Conservation (phyloP, 1,140 invertebrate genomes). For the Aphelenchoides fujianensis region DNA sequence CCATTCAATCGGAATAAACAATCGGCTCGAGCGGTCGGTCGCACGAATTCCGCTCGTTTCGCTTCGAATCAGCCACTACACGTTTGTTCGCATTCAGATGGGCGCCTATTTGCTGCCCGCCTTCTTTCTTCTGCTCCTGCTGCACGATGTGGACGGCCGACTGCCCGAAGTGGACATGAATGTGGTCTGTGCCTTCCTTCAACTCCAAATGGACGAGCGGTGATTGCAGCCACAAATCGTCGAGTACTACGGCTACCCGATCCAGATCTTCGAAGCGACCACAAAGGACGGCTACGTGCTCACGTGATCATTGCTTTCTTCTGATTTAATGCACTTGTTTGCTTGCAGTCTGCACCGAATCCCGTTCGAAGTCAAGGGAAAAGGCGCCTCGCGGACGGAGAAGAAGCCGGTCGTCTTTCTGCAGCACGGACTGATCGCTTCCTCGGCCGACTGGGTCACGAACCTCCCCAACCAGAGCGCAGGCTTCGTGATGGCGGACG, state of each 20-base stretch:
- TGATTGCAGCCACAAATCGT: conserved; percentile 45
- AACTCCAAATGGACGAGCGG: neutral
- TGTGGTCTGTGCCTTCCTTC: neutral
- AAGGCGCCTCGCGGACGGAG: neutral
- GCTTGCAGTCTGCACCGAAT: conserved; percentile 63
- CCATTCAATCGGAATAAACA: too few relatives aligned
- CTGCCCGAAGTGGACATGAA: conserved; percentile 4
- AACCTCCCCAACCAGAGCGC: too few relatives aligned
- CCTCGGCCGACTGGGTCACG: conserved; percentile 76
- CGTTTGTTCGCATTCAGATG: too few relatives aligned
- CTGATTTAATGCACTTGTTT: too few relatives aligned
- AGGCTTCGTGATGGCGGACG: conserved; percentile 70
- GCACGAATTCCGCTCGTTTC: too few relatives aligned
- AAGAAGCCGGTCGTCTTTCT: conserved; percentile 62
- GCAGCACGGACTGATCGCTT: conserved; percentile 75
- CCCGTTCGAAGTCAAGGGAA: conserved; percentile 5
- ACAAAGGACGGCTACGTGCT: conserved; percentile 75
- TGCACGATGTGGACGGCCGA: neutral
- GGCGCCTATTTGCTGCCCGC: neutral
- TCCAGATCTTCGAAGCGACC: conserved; percentile 69
- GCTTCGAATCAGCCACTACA: too few relatives aligned
- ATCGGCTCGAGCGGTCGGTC: too few relatives aligned
- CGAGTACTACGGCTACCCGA: conserved; percentile 67
- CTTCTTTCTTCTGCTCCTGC: neutral
- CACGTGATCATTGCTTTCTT: conserved; percentile 69